These are phyloP conservation scores for Drosophila borborema DNA, from an alignment of 2,888 invertebrate genomes.

Conservation along the genomic window DNA sequence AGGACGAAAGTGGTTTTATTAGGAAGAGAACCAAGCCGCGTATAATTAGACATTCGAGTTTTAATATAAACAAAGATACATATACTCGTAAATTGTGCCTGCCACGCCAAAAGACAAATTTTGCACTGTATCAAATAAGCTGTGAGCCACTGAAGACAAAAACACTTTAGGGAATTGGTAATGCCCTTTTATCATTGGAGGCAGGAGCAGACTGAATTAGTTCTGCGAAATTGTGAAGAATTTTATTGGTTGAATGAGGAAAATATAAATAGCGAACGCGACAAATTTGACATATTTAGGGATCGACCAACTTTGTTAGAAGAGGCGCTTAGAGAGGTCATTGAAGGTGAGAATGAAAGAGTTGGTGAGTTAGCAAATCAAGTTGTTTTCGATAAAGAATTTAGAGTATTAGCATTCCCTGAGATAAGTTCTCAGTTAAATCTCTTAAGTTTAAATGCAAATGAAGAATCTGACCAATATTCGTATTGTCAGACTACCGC, in stretches of 20 bases:
- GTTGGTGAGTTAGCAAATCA: not conserved
- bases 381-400: not conserved
- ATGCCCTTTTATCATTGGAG: not conserved
- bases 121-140: too few relatives aligned
- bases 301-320: not conserved
- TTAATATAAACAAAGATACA: not conserved
- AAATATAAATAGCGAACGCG: not conserved
- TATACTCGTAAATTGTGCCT: too few relatives aligned
- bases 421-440: not conserved
- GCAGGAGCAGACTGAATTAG: not conserved
- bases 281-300: not conserved
- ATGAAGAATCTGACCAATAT: not conserved
- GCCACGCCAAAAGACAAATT: too few relatives aligned
- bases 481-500: too few relatives aligned
- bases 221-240: not conserved
- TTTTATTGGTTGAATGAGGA: not conserved
- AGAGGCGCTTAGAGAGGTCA: not conserved
- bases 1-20: too few relatives aligned
- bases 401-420: not conserved
- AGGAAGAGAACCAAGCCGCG: too few relatives aligned
- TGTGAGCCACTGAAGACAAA: too few relatives aligned
- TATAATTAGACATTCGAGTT: too few relatives aligned
- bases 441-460: not conserved
- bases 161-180: not conserved
- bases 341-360: not conserved